These are phyloP conservation scores for Athene noctua DNA, from an alignment of 2,113 vertebrate species.

Conservation along the genomic window DNA sequence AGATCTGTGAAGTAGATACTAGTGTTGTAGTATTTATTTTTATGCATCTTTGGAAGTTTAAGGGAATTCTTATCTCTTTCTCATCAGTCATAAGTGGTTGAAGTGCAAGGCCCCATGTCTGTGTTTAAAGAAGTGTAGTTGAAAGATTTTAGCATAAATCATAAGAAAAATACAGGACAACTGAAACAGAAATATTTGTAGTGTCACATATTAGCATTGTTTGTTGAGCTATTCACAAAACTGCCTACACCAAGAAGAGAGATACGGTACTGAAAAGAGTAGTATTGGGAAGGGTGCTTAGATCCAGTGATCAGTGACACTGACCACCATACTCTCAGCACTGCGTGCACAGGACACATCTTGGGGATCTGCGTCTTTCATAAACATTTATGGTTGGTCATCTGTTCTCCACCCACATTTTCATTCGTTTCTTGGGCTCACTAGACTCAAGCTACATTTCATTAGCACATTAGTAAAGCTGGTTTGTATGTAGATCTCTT, in stretches of 20 bases:
- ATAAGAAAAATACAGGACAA: neutral
- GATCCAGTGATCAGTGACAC: neutral
- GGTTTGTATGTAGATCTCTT: neutral
- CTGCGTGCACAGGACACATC: fast-evolving
- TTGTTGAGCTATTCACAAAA: neutral
- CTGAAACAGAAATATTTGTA: neutral
- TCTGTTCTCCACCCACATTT: neutral
- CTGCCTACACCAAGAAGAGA: neutral
- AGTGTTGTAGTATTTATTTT: neutral
- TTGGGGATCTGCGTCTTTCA: neutral
- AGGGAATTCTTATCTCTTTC: neutral
- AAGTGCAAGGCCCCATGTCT: neutral
- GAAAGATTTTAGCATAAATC: neutral
- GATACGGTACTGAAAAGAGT: neutral
- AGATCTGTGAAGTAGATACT: neutral
- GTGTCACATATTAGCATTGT: neutral
- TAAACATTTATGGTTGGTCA: neutral
- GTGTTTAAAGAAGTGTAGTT: neutral
- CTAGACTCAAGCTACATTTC: neutral
- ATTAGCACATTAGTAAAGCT: neutral
- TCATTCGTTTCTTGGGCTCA: neutral
- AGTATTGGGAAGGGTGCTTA: neutral
- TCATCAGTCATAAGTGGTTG: neutral
- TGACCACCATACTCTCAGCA: neutral
- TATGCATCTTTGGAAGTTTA: neutral